Percentiles rank a stretch among this genome's conserved stretches.
These are phyloP conservation scores for Ailuropoda melanoleuca DNA, from an alignment of 2,113 vertebrate genomes.

Conservation along the genomic window DNA sequence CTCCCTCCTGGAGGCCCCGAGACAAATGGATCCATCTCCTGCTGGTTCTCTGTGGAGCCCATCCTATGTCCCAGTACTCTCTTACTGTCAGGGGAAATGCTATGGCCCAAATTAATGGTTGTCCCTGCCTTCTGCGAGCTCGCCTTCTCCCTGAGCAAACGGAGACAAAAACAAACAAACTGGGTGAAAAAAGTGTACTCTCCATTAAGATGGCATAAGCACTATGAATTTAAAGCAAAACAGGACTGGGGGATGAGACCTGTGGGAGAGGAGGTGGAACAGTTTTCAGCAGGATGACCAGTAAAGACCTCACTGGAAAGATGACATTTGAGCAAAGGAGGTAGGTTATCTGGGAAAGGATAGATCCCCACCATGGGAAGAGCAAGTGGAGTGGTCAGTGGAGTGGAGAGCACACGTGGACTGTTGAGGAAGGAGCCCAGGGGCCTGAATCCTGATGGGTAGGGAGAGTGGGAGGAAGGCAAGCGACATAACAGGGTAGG, in stretches of 20 bases:
- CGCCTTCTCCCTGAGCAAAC: neutral
- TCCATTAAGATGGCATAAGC: neutral
- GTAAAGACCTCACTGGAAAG: neutral
- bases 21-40: neutral
- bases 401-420: neutral
- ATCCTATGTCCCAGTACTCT: neutral
- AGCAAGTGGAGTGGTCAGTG: neutral
- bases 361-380: neutral
- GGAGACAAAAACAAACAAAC: neutral
- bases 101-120: neutral
- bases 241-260: neutral
- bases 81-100: neutral
- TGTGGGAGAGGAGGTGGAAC: neutral
- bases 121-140: neutral
- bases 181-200: neutral
- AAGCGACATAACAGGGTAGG: accelerated
- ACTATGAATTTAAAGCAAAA: neutral
- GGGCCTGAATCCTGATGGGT: neutral
- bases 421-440: neutral
- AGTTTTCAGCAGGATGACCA: neutral
- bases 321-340: neutral
- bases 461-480: neutral
- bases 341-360: neutral
- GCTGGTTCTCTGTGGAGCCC: neutral
- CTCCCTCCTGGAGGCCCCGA: neutral